Percentiles rank a stretch among this genome's conserved stretches.
Evolutionary conservation across 2,888 invertebrate species (phyloP).

Genomic region (Meteorus cinctellus): DNA sequence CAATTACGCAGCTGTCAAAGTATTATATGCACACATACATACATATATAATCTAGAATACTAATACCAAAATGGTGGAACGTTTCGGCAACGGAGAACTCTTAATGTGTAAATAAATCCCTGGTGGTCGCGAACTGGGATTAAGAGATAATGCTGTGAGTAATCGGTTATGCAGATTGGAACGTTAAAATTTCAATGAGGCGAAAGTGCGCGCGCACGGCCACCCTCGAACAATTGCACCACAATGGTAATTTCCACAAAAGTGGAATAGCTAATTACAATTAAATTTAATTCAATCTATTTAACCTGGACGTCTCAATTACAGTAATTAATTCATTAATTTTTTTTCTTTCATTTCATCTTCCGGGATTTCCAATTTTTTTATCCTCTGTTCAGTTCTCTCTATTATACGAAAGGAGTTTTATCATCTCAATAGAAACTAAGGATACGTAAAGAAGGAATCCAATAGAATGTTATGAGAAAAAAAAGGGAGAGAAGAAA

Average conservation of each 20-base stretch:
- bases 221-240: conserved; percentile 13
- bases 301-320: conserved; percentile 53
- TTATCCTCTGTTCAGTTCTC: neutral
- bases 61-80: conserved; percentile 27
- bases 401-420: neutral
- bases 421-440: neutral
- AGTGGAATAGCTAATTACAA: conserved; percentile 14
- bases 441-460: neutral
- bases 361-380: too few species aligned
- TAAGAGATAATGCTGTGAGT: conserved; percentile 55
- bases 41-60: neutral
- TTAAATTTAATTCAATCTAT: conserved; percentile 6
- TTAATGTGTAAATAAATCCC: conserved; percentile 45
- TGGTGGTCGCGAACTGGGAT: conserved; percentile 44
- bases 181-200: conserved; percentile 57
- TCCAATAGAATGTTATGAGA: conserved; percentile 57
- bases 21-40: neutral
- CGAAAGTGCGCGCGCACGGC: conserved; percentile 21
- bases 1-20: neutral
- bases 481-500: neutral
- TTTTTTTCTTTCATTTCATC: neutral
- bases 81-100: conserved; percentile 8
- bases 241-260: conserved; percentile 7
- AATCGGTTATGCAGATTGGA: conserved; percentile 62
- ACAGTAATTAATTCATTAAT: conserved; percentile 32